Evolutionary conservation across 2,888 invertebrate genomes (phyloP).

Genomic region (Meganola albula): DNA sequence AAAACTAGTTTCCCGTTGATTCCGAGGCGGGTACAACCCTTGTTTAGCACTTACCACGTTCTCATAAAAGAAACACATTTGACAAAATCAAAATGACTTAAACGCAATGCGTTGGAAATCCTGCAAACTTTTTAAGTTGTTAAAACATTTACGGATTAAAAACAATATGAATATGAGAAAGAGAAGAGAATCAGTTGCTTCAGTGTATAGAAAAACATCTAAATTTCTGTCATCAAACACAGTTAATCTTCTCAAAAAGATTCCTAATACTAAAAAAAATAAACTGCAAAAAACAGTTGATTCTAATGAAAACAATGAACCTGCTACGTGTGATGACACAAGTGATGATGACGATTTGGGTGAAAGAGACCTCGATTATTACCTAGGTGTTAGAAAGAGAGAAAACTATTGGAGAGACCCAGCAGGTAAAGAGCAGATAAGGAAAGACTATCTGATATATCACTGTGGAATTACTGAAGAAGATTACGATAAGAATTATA

Average conservation of each 20-base stretch:
- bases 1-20: constrained; percentile 55
- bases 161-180: constrained; percentile 44
- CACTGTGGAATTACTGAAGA: constrained; percentile 64
- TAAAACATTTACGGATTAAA: constrained; percentile 32
- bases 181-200: constrained; percentile 62
- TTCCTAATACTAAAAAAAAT: constrained; percentile 50
- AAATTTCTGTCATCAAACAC: constrained; percentile 61
- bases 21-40: constrained; percentile 41
- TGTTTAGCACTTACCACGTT: too few species aligned
- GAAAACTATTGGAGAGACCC: constrained; percentile 66
- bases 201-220: constrained; percentile 64
- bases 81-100: constrained; percentile 24
- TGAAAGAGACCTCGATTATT: constrained; percentile 63
- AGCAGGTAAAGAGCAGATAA: constrained; percentile 58
- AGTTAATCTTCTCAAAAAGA: constrained; percentile 53
- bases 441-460: constrained; percentile 62
- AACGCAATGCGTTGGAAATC: constrained; percentile 23
- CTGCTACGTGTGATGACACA: constrained; percentile 17
- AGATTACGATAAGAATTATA: constrained; percentile 55
- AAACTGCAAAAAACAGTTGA: constrained; percentile 40
- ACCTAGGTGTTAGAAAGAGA: constrained; percentile 59
- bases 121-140: constrained; percentile 23
- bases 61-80: constrained; percentile 26
- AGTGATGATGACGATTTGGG: constrained; percentile 49
- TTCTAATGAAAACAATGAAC: constrained; percentile 14